These are phyloP conservation scores for Polietes domitor DNA, from an alignment of 2,888 invertebrate species.

Conservation along the genomic window DNA sequence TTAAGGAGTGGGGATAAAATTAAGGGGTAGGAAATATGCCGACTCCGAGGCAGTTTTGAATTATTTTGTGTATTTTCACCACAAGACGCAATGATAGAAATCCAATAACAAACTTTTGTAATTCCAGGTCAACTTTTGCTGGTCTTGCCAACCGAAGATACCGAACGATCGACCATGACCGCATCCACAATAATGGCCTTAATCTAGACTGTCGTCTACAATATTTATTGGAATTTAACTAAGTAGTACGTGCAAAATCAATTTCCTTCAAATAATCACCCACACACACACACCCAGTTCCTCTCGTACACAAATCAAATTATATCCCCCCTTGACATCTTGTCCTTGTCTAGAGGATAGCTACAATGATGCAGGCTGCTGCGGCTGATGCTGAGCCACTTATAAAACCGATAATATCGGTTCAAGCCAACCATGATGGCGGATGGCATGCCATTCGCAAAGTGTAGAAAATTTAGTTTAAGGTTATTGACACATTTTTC, in stretches of 20 bases:
- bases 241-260: slow-evolving; percentile 10
- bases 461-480: slow-evolving; percentile 36
- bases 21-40: too few species aligned
- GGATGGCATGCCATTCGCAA: background rate
- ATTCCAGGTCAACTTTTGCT: too few species aligned
- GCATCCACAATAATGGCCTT: background rate
- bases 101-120: too few species aligned
- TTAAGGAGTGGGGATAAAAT: too few species aligned
- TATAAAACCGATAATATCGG: background rate
- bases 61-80: too few species aligned
- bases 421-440: background rate
- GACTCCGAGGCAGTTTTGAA: too few species aligned
- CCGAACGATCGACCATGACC: background rate
- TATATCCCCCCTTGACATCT: slow-evolving; percentile 35
- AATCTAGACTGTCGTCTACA: background rate
- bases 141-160: too few species aligned
- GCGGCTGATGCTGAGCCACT: background rate
- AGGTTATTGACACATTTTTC: slow-evolving; percentile 52
- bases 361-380: background rate
- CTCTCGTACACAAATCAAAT: slow-evolving; percentile 18
- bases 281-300: background rate
- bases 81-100: too few species aligned
- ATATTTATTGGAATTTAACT: background rate
- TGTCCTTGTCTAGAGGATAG: slow-evolving; percentile 20
- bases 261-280: slow-evolving; percentile 30